Percentiles rank a stretch among this genome's conserved stretches.
These are phyloP conservation scores for Acanthurus tractus DNA, from an alignment of 2,797 vertebrate genomes.

Conservation along the genomic window DNA sequence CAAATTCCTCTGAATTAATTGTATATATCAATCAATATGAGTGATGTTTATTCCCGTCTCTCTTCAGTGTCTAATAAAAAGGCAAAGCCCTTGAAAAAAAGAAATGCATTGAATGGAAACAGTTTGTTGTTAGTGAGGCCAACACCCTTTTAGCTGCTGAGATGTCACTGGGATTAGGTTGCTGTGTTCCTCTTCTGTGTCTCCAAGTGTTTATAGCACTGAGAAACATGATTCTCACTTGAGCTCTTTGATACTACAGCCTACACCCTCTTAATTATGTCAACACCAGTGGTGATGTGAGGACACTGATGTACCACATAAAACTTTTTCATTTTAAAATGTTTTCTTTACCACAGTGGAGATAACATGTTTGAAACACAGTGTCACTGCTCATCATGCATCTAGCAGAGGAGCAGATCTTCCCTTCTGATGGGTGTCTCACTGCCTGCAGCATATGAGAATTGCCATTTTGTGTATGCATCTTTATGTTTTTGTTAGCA, in stretches of 20 bases:
- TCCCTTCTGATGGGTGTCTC: constrained; percentile 11
- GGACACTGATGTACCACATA: constrained; percentile 16
- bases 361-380: constrained; percentile 8
- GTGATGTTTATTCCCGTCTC: constrained; percentile 10
- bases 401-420: background rate
- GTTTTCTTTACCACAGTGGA: constrained; percentile 26
- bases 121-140: constrained; percentile 25
- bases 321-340: constrained; percentile 25
- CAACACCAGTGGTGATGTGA: constrained; percentile 17
- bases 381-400: background rate
- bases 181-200: constrained; percentile 13
- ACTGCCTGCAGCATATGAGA: background rate
- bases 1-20: constrained; percentile 13
- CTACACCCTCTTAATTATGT: constrained; percentile 38
- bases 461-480: background rate
- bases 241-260: constrained; percentile 20
- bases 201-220: constrained; percentile 38
- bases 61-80: constrained; percentile 12
- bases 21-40: background rate
- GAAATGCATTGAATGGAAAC: constrained; percentile 42
- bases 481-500: background rate
- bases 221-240: constrained; percentile 29
- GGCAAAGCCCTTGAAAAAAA: constrained; percentile 7
- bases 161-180: constrained; percentile 27
- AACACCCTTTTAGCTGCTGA: constrained; percentile 24